Evolutionary conservation across 1,140 invertebrate genomes (phyloP).

Genomic region (Drosophila repletoides): DNA sequence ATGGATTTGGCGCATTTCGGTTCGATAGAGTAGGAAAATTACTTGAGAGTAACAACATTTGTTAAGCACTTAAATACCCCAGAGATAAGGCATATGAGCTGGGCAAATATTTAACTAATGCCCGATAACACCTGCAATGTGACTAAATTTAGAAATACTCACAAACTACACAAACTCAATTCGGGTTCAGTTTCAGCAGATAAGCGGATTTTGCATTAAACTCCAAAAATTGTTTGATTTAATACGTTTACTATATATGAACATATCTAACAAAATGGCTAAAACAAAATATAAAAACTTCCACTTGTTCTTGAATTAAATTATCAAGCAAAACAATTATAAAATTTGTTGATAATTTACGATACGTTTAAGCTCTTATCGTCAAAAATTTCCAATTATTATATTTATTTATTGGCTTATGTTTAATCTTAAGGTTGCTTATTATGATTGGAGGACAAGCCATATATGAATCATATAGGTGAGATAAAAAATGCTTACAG

Average conservation of each 20-base stretch:
- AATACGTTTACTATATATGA: too few species aligned
- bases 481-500: neutral
- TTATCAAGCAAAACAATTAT: neutral
- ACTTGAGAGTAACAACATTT: neutral
- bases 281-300: too few species aligned
- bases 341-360: slow-evolving; percentile 13
- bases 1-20: neutral
- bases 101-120: slow-evolving; percentile 29
- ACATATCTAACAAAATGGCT: too few species aligned
- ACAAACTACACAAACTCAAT: too few species aligned
- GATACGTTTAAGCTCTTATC: slow-evolving; percentile 23
- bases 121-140: slow-evolving; percentile 24
- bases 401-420: slow-evolving; percentile 10
- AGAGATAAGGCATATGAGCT: slow-evolving; percentile 14
- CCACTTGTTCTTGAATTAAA: too few species aligned
- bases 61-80: neutral
- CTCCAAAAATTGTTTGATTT: too few species aligned
- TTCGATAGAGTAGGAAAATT: neutral
- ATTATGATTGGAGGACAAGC: slow-evolving; percentile 2
- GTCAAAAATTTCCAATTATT: slow-evolving; percentile 12
- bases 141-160: slow-evolving; percentile 24
- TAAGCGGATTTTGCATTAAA: too few species aligned
- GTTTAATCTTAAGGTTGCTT: slow-evolving; percentile 18
- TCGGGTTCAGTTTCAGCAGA: too few species aligned
- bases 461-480: slow-evolving; percentile 9